Evolutionary conservation across 2,797 vertebrate genomes (phyloP).

Genomic region (Microctenopoma stevenorrisi): DNA sequence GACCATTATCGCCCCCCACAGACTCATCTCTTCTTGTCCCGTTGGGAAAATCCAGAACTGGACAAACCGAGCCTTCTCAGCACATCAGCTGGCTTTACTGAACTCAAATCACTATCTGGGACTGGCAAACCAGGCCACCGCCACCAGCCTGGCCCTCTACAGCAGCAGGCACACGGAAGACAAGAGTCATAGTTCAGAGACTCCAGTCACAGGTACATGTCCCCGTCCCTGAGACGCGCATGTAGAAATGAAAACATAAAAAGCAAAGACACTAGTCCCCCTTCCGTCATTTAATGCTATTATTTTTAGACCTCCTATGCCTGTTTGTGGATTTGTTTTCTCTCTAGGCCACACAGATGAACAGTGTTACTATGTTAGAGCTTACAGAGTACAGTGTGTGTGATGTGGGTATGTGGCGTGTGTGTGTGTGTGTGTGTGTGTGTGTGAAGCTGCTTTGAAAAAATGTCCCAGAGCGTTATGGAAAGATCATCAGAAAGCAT

Average conservation of each 20-base stretch:
- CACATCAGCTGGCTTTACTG: constrained; percentile 93
- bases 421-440: constrained; percentile 23
- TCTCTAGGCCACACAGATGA: constrained; percentile 70
- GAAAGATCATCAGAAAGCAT: constrained; percentile 50
- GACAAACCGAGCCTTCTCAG: constrained; percentile 93
- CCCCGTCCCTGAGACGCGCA: constrained; percentile 83
- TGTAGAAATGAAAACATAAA: constrained; percentile 46
- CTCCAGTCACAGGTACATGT: constrained; percentile 93
- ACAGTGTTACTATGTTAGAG: constrained; percentile 65
- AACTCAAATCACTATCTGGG: constrained; percentile 94
- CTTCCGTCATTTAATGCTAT: constrained; percentile 49
- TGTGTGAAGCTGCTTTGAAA: constrained; percentile 43
- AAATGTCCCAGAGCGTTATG: constrained; percentile 36
- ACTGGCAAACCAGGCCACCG: constrained; percentile 87
- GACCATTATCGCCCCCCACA: constrained; percentile 87
- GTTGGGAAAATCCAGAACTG: constrained; percentile 95
- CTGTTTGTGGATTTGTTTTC: constrained; percentile 52
- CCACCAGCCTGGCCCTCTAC: constrained; percentile 86
- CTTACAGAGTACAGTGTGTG: constrained; percentile 49
- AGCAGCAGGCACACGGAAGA: constrained; percentile 87
- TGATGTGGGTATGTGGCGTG: constrained; percentile 19
- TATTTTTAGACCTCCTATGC: constrained; percentile 54
- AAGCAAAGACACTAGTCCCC: constrained; percentile 64
- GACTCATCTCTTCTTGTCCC: constrained; percentile 93
- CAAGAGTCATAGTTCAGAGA: constrained; percentile 88